Evolutionary conservation across 2,888 invertebrate genomes (phyloP).

Genomic region (Sinhomidia bicolor): DNA sequence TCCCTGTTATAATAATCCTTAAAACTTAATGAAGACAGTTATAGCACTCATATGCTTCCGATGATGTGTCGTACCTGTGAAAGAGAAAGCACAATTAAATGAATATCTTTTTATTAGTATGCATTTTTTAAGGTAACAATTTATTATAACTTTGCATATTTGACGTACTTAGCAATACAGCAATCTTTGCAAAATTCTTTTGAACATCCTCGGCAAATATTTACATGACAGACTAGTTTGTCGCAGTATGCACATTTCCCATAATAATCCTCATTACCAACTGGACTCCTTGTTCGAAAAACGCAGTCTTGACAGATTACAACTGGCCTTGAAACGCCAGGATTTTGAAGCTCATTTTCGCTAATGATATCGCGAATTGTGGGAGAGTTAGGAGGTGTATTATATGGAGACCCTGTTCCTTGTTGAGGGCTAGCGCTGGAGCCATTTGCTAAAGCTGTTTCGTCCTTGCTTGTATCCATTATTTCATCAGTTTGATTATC

Average conservation of each 20-base stretch:
- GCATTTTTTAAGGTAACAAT: neutral
- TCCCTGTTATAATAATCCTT: no score
- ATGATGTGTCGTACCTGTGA: conserved; percentile 67
- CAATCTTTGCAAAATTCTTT: conserved; percentile 73
- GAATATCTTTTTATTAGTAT: neutral
- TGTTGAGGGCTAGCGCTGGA: neutral
- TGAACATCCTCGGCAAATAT: conserved; percentile 70
- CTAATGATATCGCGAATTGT: conserved; percentile 51
- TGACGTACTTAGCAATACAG: conserved; percentile 71
- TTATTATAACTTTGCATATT: no score
- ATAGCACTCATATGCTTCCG: conserved; percentile 68
- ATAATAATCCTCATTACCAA: conserved; percentile 49
- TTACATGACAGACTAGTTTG: conserved; percentile 75
- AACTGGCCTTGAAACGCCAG: neutral
- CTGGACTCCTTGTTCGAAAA: neutral
- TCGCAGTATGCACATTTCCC: conserved; percentile 76
- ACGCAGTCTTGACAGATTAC: conserved; percentile 68
- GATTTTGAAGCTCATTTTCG: conserved; percentile 52
- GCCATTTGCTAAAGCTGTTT: neutral
- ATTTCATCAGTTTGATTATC: no score
- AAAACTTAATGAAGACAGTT: conserved; percentile 62
- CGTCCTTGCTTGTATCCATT: neutral
- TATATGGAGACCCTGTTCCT: neutral
- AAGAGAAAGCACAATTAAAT: neutral
- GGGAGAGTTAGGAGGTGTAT: conserved; percentile 59